Evolutionary conservation across 1,140 invertebrate species (phyloP), one percentile per base, ranked within the genome.

Genomic region (Dufourea novaeangliae): DNA sequence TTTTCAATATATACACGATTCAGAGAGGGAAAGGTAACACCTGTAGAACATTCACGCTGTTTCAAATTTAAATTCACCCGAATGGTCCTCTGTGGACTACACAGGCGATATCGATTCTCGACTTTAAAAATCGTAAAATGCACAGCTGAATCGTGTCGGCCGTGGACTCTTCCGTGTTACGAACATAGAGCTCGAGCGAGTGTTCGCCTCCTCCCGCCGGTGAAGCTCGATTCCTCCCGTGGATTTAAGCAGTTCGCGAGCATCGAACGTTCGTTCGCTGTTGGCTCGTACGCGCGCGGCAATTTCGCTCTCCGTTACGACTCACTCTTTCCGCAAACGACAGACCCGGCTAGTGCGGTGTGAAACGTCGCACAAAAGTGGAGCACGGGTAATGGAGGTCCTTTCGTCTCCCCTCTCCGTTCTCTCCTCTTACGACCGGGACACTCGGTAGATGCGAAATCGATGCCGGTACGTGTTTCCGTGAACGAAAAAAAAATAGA

Each of bases 401-500:
- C 82, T 79, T 79, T 41, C 34, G 22, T 27, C 14, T n/a, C 52
- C n/a, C 32, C 44, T 11, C 41, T 34, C 64, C 17, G 4, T 14
- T 4, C 54, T 39, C 41, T 59, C 57, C 64, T 59, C 57, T 76
- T 73, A 73, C 54, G 76, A 79, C 27, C 76, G 61, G 64, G 81
- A 83, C 80, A 80, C 78, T 59, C 74, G 70, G 73, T 80, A 71
- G 73, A 83, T 85, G 81, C 66, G 81, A 83, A 85, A 85, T 85
- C 83, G 83, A 85, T 85, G 81, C 79, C 56, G 68, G 78, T 52
- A 80, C 73, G 78, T 67, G 80, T 67, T 52, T 56, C 20, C n/a
- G 79, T 76, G 17, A 2, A 20, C 44, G 44, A 46, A 46, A 46
- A 46, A 14, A 20, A 46, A 14, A 11, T 4, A 14, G 12, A 14